Evolutionary conservation across 2,797 vertebrate genomes (phyloP).

Genomic region (Ceryle rudis): DNA sequence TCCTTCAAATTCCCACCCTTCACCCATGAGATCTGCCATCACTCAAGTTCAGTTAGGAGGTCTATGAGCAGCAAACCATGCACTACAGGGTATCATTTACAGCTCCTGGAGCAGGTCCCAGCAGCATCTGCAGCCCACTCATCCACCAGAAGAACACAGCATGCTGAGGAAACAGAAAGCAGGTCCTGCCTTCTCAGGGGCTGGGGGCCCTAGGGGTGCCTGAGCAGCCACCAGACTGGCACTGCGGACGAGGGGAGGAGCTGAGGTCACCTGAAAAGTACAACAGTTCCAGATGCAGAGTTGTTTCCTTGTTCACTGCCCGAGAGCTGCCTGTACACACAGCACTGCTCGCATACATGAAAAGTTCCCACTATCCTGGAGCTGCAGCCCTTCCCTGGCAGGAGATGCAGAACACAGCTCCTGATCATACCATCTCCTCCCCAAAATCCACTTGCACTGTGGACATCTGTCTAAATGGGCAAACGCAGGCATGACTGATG

Average conservation of each 20-base stretch:
- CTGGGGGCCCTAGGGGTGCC: neutral
- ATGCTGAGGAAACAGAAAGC: slow-evolving; percentile 38
- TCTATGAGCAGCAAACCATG: neutral
- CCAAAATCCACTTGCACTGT: accelerated
- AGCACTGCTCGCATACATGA: neutral
- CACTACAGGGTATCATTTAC: neutral
- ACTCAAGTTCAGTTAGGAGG: neutral
- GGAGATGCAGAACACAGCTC: neutral
- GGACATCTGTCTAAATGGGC: neutral
- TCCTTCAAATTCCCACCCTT: neutral
- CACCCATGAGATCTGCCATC: neutral
- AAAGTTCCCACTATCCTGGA: neutral
- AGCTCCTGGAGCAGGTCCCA: neutral
- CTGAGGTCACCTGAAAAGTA: slow-evolving; percentile 34
- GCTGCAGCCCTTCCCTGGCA: neutral
- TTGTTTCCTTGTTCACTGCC: neutral
- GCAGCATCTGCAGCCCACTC: neutral
- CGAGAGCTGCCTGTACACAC: neutral
- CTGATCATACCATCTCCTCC: neutral
- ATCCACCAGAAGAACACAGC: neutral
- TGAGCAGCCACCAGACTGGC: neutral
- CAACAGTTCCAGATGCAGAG: neutral
- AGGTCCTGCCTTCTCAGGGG: slow-evolving; percentile 57
- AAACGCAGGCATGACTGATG: neutral
- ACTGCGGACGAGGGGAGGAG: neutral